Percentiles rank a stretch among this genome's conserved stretches.
These are phyloP conservation scores for Zapornia atra DNA, from an alignment of 2,113 vertebrate species.

Conservation along the genomic window DNA sequence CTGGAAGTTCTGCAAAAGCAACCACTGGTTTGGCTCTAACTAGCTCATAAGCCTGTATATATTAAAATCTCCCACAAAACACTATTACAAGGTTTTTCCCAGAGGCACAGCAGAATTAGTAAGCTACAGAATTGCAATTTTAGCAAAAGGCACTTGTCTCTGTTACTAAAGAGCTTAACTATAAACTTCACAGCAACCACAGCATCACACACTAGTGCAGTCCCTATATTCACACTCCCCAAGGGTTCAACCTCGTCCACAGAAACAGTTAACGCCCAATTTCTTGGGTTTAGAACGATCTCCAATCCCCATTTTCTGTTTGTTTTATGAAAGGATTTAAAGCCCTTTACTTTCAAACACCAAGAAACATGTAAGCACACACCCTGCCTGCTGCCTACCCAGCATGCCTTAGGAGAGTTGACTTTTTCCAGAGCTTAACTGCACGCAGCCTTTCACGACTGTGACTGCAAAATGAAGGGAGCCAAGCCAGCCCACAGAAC, in stretches of 20 bases:
- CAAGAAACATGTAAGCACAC: neutral
- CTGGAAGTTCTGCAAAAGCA: neutral
- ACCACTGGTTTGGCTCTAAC: neutral
- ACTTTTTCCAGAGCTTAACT: slow-evolving; percentile 3
- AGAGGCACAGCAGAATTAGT: neutral
- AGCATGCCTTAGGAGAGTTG: neutral
- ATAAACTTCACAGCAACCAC: neutral
- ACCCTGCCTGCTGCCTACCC: neutral
- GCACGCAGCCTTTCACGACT: neutral
- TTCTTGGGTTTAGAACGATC: neutral
- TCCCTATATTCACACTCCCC: neutral
- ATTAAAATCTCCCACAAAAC: neutral
- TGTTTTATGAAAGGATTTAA: neutral
- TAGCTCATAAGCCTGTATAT: rapidly evolving
- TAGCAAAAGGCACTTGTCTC: neutral
- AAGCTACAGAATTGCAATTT: neutral
- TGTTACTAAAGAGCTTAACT: neutral
- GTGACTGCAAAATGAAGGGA: neutral
- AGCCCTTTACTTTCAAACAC: neutral
- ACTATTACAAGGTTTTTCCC: neutral
- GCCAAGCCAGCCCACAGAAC: slow-evolving; percentile 39
- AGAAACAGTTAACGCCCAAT: neutral
- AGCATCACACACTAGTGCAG: neutral
- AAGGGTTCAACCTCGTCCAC: neutral
- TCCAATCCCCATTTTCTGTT: neutral